Evolutionary conservation across 2,113 vertebrate genomes (phyloP), one percentile per base, ranked within the genome.

Genomic region (Turnix velox): DNA sequence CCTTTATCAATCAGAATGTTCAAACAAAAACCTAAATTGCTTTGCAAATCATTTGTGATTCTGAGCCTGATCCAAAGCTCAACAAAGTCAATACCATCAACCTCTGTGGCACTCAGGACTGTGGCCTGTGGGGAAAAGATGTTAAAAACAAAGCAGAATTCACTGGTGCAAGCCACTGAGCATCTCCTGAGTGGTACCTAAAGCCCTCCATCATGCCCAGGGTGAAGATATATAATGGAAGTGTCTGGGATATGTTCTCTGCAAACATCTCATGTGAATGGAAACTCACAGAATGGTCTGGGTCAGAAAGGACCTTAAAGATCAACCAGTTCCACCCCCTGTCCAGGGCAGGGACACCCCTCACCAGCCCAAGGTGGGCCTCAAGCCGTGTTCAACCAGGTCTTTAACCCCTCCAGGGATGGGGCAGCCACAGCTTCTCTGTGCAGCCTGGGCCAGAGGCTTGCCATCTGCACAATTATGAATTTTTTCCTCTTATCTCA

Each of bases 171-270:
- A 81, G 30, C 6, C 51, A 37, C 20, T 18, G 15, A 22, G 23
- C 12, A 7, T 28, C 46, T 49, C 24, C 30, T 28, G 37, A 33
- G 10, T 11, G 43, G 23, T 40, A 51, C 37, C 33, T 33, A 9
- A 42, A 63, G 37, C 11, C 37, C 14, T 52, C 24, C 46, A 23
- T 33, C 27, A 7, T 7, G 16, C 12, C 40, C 30, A 30, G 1
- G 27, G 39, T 46, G 69, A 81, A 75, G 52, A 27, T 23, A 27
- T 23, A 18, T 7, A 16, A 35, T 37, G 65, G 49, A 48, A 83
- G 8, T 4, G 42, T 23, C 18, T 49, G 25, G 23, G 31, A 48
- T 1, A 1, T 0, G 0, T 49, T 76, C 35, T 59, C 62, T 2
- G 1, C 30, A 62, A 20, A 57, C 17, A 19, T 27, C 31, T 84